Evolutionary conservation across 2,888 invertebrate genomes (phyloP).

Genomic region (Tenthredo livida): DNA sequence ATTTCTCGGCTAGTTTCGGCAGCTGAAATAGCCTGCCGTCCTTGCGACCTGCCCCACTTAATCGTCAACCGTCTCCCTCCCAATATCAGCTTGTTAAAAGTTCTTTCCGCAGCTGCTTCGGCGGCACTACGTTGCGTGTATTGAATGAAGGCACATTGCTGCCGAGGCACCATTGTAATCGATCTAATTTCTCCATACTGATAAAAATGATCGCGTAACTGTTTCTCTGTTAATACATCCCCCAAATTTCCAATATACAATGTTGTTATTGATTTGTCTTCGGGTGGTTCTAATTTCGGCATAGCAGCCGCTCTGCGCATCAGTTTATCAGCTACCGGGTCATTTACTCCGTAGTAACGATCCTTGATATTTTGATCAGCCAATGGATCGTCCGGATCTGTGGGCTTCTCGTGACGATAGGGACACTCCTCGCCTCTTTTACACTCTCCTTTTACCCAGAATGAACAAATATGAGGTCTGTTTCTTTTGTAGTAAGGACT

Average conservation of each 20-base stretch:
- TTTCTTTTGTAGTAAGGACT: slow-evolving; percentile 97
- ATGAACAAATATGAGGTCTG: slow-evolving; percentile 96
- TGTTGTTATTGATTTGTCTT: slow-evolving; percentile 97
- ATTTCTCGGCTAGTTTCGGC: slow-evolving; percentile 80
- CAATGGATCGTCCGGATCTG: slow-evolving; percentile 97
- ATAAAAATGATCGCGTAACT: slow-evolving; percentile 97
- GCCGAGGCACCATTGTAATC: slow-evolving; percentile 93
- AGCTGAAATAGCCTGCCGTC: slow-evolving; percentile 81
- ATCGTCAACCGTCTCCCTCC: slow-evolving; percentile 96
- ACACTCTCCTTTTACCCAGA: slow-evolving; percentile 99
- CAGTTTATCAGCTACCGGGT: slow-evolving; percentile 97
- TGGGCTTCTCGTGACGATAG: slow-evolving; percentile 96
- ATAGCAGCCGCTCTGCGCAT: slow-evolving; percentile 94
- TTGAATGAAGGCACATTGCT: slow-evolving; percentile 98
- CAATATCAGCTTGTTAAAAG: slow-evolving; percentile 94
- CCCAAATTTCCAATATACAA: slow-evolving; percentile 98
- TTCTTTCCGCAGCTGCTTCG: slow-evolving; percentile 96
- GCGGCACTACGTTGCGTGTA: slow-evolving; percentile 95
- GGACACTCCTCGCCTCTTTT: slow-evolving; percentile 98
- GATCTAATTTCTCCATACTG: slow-evolving; percentile 99
- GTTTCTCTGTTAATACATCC: slow-evolving; percentile 92
- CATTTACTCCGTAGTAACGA: slow-evolving; percentile 96
- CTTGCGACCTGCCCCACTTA: slow-evolving; percentile 99
- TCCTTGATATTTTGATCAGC: slow-evolving; percentile 98
- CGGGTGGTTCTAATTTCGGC: slow-evolving; percentile 97